A percentile compares a stretch with the other conserved stretches of the same genome.
Evolutionary conservation across 2,888 invertebrate genomes (phyloP).

Genomic region (Salpingus planirostris): DNA sequence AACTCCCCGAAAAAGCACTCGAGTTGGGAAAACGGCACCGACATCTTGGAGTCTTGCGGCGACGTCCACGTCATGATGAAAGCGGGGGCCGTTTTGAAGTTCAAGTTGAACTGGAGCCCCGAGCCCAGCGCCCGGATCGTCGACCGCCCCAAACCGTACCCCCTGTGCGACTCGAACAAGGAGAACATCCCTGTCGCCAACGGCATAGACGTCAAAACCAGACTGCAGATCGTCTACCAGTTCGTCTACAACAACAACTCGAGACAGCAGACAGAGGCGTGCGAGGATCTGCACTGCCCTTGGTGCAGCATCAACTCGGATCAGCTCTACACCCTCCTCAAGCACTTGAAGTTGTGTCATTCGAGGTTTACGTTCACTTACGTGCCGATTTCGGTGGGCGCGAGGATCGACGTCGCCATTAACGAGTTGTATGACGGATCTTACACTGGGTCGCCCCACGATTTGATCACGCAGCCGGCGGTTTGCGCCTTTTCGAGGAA

Average conservation of each 20-base stretch:
- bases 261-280: slow-evolving; percentile 89
- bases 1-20: slow-evolving; percentile 60
- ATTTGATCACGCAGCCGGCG: slow-evolving; percentile 66
- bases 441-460: slow-evolving; percentile 88
- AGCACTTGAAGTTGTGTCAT: slow-evolving; percentile 90
- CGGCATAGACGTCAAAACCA: slow-evolving; percentile 38
- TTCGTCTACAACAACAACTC: slow-evolving; percentile 94
- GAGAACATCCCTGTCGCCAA: slow-evolving; percentile 35
- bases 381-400: slow-evolving; percentile 65
- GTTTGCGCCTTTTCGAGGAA: slow-evolving; percentile 61
- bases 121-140: slow-evolving; percentile 59
- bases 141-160: slow-evolving; percentile 54
- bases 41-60: slow-evolving; percentile 40
- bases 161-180: slow-evolving; percentile 37
- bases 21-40: slow-evolving; percentile 59
- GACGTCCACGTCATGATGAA: slow-evolving; percentile 44
- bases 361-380: slow-evolving; percentile 90
- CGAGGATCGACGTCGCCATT: slow-evolving; percentile 88
- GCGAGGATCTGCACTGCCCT: slow-evolving; percentile 88
- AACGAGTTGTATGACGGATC: slow-evolving; percentile 94
- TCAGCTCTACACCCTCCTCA: slow-evolving; percentile 77
- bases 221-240: slow-evolving; percentile 85
- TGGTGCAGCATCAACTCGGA: slow-evolving; percentile 92
- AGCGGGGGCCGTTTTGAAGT: slow-evolving; percentile 68
- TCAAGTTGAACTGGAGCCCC: slow-evolving; percentile 76